Conservation (phyloP, 2,888 invertebrate species). For the Melitaea athalia region DNA sequence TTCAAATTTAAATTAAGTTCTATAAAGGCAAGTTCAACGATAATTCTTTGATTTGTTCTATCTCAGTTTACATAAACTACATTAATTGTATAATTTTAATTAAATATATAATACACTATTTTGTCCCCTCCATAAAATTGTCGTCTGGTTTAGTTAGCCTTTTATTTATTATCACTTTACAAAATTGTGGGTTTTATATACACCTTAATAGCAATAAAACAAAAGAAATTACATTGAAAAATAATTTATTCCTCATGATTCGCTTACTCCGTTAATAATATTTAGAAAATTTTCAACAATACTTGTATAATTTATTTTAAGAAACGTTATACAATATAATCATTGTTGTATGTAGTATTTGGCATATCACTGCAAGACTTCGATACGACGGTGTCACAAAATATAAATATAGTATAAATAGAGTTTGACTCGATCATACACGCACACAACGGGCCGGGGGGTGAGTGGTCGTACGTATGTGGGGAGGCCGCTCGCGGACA, state of each 20-base stretch:
- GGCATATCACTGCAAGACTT: slow-evolving; percentile 80
- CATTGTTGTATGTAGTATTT: slow-evolving; percentile 77
- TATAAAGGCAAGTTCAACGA: no score
- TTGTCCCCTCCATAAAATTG: no score
- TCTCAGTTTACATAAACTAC: no score
- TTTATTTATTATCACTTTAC: no score
- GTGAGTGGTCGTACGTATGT: slow-evolving; percentile 2
- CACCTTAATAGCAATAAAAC: slow-evolving; percentile 55
- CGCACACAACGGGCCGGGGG: not conserved
- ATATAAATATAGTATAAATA: slow-evolving; percentile 52
- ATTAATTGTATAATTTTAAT: no score
- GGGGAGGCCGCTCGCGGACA: slow-evolving; percentile 6
- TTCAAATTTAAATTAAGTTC: no score
- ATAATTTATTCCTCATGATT: slow-evolving; percentile 81
- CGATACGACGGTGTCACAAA: slow-evolving; percentile 61
- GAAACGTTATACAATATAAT: slow-evolving; percentile 76
- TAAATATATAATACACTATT: no score
- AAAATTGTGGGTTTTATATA: not conserved
- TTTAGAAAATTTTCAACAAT: slow-evolving; percentile 82
- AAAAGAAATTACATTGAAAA: slow-evolving; percentile 69
- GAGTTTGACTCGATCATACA: slow-evolving; percentile 16
- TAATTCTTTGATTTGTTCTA: no score
- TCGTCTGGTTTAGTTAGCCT: no score
- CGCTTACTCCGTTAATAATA: slow-evolving; percentile 75
- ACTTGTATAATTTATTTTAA: slow-evolving; percentile 79